Conservation (phyloP, 2,888 invertebrate genomes). For the Drosophila mimetica region DNA sequence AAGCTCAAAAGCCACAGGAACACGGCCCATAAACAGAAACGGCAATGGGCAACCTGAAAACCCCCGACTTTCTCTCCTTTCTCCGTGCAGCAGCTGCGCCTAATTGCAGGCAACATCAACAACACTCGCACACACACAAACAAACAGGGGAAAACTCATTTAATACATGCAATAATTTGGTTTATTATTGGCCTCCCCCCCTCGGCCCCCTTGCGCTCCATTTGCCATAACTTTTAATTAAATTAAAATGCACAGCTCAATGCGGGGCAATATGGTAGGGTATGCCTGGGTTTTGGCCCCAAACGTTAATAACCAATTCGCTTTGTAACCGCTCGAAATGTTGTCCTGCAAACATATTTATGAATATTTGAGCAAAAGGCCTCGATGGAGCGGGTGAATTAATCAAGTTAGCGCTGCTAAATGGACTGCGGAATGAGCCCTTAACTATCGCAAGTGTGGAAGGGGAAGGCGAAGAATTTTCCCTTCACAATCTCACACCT, state of each 20-base stretch:
- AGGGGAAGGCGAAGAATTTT: background rate
- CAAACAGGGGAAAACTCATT: constrained; percentile 58
- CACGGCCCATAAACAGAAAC: constrained; percentile 52
- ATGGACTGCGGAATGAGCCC: constrained; percentile 34
- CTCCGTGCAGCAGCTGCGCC: constrained; percentile 66
- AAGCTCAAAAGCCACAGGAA: constrained; percentile 75
- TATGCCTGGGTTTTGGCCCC: constrained; percentile 1
- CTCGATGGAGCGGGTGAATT: constrained; percentile 29
- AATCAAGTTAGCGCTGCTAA: constrained; percentile 60
- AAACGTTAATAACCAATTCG: constrained; percentile 75
- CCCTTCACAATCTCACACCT: constrained; percentile 39
- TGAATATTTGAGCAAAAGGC: constrained; percentile 69
- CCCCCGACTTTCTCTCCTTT: constrained; percentile 8
- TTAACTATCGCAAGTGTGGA: background rate
- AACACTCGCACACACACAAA: constrained; percentile 24
- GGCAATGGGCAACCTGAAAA: constrained; percentile 11
- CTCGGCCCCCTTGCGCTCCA: constrained; percentile 49
- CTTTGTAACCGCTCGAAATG: constrained; percentile 61
- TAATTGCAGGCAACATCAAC: constrained; percentile 68
- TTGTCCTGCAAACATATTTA: constrained; percentile 65
- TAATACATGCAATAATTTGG: constrained; percentile 75
- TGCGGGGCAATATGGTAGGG: constrained; percentile 33
- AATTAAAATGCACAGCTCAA: constrained; percentile 76
- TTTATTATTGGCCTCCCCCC: constrained; percentile 68
- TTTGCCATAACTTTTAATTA: constrained; percentile 77